These are phyloP conservation scores for Caenorhabditis afra DNA, from an alignment of 2,888 invertebrate genomes.

Conservation along the genomic window DNA sequence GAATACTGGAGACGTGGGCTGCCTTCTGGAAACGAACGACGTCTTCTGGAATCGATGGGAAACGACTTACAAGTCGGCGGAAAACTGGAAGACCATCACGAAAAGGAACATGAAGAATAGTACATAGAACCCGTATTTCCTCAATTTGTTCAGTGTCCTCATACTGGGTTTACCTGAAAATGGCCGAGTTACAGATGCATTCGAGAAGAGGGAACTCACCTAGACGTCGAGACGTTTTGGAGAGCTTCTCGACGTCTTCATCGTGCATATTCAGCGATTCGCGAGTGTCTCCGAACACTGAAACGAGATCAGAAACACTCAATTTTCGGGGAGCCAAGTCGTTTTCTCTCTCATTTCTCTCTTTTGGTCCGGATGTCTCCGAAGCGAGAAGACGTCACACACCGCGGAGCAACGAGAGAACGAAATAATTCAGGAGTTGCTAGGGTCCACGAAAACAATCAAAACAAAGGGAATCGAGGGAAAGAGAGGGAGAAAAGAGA, in stretches of 20 bases:
- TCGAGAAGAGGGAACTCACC: conserved; percentile 6
- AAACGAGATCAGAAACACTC: not conserved
- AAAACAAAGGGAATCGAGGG: not conserved
- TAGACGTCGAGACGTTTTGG: conserved; percentile 16
- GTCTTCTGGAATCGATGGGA: not conserved
- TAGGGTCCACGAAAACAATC: conserved; percentile 11
- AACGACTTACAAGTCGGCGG: conserved; percentile 43
- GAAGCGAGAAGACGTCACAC: conserved; percentile 3
- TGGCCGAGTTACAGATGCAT: not conserved
- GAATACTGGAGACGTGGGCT: conserved; percentile 29
- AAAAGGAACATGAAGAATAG: conserved; percentile 45
- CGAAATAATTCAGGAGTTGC: conserved; percentile 36
- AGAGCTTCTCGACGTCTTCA: conserved; percentile 51
- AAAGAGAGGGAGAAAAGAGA: not conserved
- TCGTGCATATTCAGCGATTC: conserved; percentile 50
- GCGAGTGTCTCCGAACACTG: conserved; percentile 42
- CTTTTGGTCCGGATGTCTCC: conserved; percentile 2
- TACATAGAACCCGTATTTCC: conserved; percentile 34
- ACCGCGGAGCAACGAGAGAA: conserved; percentile 13
- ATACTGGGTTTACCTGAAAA: conserved; percentile 38
- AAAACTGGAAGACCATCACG: conserved; percentile 51
- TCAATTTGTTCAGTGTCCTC: conserved; percentile 30
- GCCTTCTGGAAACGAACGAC: conserved; percentile 27
- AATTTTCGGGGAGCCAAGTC: not conserved
- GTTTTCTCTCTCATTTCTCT: conserved; percentile 19